Evolutionary conservation across 2,888 invertebrate genomes (phyloP), one percentile per base, ranked within the genome.

Genomic region (Elmis aenea): DNA sequence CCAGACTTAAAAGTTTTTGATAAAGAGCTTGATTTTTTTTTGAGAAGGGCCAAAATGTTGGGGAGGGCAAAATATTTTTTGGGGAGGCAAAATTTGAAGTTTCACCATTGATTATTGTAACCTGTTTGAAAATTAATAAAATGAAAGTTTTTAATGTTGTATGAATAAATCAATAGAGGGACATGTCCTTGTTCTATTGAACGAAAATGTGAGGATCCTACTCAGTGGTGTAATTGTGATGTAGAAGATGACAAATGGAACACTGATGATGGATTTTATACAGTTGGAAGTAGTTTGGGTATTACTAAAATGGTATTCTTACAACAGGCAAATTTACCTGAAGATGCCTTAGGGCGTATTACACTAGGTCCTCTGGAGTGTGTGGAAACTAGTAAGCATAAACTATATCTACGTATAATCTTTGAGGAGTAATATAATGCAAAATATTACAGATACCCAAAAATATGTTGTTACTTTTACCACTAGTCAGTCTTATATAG

Each of bases 391-490:
- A 91, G 93, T 93, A 71, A 28, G n/a, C 3, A 31, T 11, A 9
- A 22, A 12, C 18, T 27, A 13, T 16, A 15, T 5, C n/a, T n/a
- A n/a, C n/a, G n/a, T n/a, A n/a, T n/a, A n/a, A 23, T 16, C 13
- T 24, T 32, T 3, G 1, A 5, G n/a, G 12, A 8, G 11, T 5
- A 8, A 16, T 13, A 8, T 11, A 16, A 13, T 9, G 13, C 12
- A 12, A 30, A 9, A 20, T 23, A 10, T 71, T 68, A 18, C 63
- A 89, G 92, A 93, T 66, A 91, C 90, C 1, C 90, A 91, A 66
- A 81, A 88, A 52, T 91, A 89, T 63, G 91, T 93, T 4, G 92
- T 94, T 5, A 94, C 93, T 3, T 93, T 94, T 61, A 92, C 91
- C 26, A 91, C 91, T 1, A 87, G 88, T 14, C 89, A 90, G 53